Conservation (phyloP, 2,113 vertebrate genomes). For the Microcebus ravelobensis region DNA sequence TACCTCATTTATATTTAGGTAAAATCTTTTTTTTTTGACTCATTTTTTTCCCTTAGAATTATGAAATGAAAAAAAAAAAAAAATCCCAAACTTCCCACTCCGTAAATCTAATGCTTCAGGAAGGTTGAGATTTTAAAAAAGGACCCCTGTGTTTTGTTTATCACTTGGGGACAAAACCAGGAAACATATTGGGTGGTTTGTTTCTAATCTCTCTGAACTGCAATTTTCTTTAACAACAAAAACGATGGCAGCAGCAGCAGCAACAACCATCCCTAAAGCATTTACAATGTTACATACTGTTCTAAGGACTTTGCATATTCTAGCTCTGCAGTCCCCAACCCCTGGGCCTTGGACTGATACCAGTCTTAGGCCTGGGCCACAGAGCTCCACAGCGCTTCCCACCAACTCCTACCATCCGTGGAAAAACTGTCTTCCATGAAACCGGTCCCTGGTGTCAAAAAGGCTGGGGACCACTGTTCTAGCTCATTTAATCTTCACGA, state of each 20-base stretch:
- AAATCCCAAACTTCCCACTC: not conserved
- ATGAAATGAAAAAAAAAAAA: not conserved
- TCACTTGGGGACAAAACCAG: not conserved
- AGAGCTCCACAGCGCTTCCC: too few relatives aligned
- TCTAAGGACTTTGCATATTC: not conserved
- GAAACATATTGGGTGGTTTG: not conserved
- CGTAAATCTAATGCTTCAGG: not conserved
- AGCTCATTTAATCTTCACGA: not conserved
- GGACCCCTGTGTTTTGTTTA: not conserved
- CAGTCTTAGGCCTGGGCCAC: too few relatives aligned
- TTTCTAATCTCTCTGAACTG: not conserved
- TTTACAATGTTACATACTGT: not conserved
- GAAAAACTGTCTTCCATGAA: too few relatives aligned
- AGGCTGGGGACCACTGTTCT: not conserved
- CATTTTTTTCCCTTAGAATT: not conserved
- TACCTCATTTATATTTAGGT: not conserved
- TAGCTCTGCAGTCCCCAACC: too few relatives aligned
- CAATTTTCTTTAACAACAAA: not conserved
- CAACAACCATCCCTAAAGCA: not conserved
- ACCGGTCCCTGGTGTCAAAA: too few relatives aligned
- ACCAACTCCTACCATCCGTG: too few relatives aligned
- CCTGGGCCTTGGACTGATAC: too few relatives aligned
- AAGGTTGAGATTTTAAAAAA: not conserved
- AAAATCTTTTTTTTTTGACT: not conserved
- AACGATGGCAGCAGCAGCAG: not conserved